These are phyloP conservation scores for Acronicta alni DNA, from an alignment of 2,888 invertebrate species.

Conservation along the genomic window DNA sequence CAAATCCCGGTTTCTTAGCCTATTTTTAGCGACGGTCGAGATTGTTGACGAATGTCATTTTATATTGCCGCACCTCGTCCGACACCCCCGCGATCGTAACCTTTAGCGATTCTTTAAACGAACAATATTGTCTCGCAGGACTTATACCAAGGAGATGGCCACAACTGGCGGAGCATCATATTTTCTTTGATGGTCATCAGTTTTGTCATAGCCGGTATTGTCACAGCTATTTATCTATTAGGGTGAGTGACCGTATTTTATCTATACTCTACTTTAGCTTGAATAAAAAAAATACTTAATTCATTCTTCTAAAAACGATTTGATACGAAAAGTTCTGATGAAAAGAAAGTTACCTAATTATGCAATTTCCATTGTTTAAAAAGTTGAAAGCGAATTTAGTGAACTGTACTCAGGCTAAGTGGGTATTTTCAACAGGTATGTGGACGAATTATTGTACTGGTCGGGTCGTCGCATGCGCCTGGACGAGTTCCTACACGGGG, in stretches of 20 bases:
- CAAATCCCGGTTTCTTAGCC: conserved; percentile 60
- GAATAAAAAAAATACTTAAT: conserved; percentile 27
- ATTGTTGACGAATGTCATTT: conserved; percentile 54
- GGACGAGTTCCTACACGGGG: conserved; percentile 95
- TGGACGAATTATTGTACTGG: conserved; percentile 96
- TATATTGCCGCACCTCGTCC: conserved; percentile 34
- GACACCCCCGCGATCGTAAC: background rate
- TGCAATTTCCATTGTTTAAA: conserved; percentile 22
- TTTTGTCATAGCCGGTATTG: conserved; percentile 95
- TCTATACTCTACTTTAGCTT: conserved; percentile 18
- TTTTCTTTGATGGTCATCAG: conserved; percentile 96
- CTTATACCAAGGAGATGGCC: conserved; percentile 94
- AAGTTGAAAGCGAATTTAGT: conserved; percentile 4
- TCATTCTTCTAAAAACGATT: conserved; percentile 40
- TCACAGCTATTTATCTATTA: conserved; percentile 96
- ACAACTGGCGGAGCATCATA: conserved; percentile 96
- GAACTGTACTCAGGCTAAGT: background rate
- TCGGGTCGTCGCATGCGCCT: conserved; percentile 95
- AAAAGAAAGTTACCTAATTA: conserved; percentile 40
- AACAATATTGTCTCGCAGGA: conserved; percentile 86
- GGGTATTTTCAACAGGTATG: conserved; percentile 89
- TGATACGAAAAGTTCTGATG: conserved; percentile 36
- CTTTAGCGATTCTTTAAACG: conserved; percentile 22
- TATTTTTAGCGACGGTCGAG: conserved; percentile 52
- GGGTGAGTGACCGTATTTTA: conserved; percentile 88